Evolutionary conservation across 2,113 vertebrate species (phyloP).

Genomic region (Planiliza haematocheilus): DNA sequence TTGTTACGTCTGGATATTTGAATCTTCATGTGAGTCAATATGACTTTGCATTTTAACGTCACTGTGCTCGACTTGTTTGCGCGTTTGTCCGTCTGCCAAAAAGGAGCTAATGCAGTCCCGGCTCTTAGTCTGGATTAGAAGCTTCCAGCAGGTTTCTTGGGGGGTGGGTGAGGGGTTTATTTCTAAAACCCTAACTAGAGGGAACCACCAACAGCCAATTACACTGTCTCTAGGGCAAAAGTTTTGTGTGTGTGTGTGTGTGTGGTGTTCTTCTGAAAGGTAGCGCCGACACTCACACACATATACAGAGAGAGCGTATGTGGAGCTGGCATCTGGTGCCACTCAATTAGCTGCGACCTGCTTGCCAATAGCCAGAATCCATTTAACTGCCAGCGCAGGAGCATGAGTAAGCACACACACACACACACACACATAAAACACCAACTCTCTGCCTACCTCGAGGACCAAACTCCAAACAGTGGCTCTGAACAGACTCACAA

Average conservation of each 20-base stretch:
- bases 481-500: conserved; percentile 25
- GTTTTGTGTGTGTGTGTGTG: conserved; percentile 31
- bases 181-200: conserved; percentile 75
- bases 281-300: conserved; percentile 47
- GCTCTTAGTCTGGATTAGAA: conserved; percentile 70
- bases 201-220: conserved; percentile 78
- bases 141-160: conserved; percentile 73
- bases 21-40: conserved; percentile 16
- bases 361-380: conserved; percentile 76
- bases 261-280: conserved; percentile 34
- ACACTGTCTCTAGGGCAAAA: conserved; percentile 73
- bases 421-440: conserved; percentile 26
- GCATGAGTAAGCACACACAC: conserved; percentile 55
- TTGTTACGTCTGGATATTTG: conserved; percentile 13
- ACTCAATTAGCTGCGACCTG: conserved; percentile 77
- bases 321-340: conserved; percentile 76
- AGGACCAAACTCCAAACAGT: conserved; percentile 25
- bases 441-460: conserved; percentile 29
- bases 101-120: conserved; percentile 64
- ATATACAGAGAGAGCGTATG: conserved; percentile 49
- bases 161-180: conserved; percentile 74
- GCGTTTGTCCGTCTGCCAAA: conserved; percentile 47
- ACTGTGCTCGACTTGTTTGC: conserved; percentile 11
- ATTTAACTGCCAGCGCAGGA: conserved; percentile 69
- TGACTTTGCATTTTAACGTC: conserved; percentile 50